Evolutionary conservation across 1,140 invertebrate species (phyloP), one percentile per base, ranked within the genome.

Genomic region (Tribolium madens): DNA sequence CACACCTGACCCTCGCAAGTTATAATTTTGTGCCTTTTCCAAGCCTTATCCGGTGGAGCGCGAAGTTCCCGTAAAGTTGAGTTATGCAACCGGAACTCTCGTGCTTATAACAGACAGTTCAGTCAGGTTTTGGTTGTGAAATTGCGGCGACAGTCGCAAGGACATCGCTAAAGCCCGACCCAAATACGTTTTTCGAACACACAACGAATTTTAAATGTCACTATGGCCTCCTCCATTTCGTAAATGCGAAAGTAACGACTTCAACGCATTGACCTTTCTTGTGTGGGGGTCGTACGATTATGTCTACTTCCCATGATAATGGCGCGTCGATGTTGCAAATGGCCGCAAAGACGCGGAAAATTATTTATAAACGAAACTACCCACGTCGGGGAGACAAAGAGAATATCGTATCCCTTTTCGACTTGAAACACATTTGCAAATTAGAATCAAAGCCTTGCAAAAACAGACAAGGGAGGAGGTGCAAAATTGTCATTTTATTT

Each of bases 151-250:
- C 57, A 33, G n/a, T 64, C 57, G 57, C 57, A 31, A 64, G 57
- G 53, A 18, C 53, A 15, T 17, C 14, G 52, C 18, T 17, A 64
- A 64, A 33, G 21, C 12, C 12, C 57, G 57, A 64, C 57, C 57
- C 9, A 18, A 64, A 64, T 64, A 64, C 52, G n/a, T 21, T 21
- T n/a, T n/a, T 57, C 14, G 52, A 57, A 57, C 52, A 57, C 57
- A 64, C 57, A 12, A 18, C 17, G 57, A 64, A 64, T 64, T 64
- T 64, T 64, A 64, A 64, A 64, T 64, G 57, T 64, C 57, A 64
- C 57, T 36, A 64, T 64, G 57, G 12, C 26, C 21, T 18, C 21
- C 57, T 64, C 21, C 57, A 64, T 64, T 64, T 64, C n/a, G n/a
- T 26, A 64, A 64, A 64, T 64, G 57, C 12, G 57, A 64, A 64